These are phyloP conservation scores for Acanthisitta chloris DNA, from an alignment of 2,113 vertebrate genomes.

Conservation along the genomic window DNA sequence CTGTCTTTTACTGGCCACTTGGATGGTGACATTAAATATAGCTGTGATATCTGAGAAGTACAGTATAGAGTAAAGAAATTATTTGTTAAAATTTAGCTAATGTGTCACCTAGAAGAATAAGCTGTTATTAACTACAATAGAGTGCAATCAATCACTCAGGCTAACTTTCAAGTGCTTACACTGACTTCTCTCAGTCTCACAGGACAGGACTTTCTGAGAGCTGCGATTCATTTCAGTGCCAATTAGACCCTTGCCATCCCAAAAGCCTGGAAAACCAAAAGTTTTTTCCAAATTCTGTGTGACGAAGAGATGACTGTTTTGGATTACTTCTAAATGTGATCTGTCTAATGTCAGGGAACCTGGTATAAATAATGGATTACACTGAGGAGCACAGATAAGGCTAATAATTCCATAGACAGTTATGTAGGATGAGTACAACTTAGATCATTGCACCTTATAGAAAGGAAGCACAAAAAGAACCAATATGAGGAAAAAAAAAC, in stretches of 20 bases:
- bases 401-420: neutral
- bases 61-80: neutral
- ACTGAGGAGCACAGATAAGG: neutral
- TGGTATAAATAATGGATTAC: neutral
- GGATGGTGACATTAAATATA: neutral
- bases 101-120: neutral
- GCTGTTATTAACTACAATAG: neutral
- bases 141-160: neutral
- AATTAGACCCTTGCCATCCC: neutral
- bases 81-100: constrained; percentile 4
- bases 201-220: neutral
- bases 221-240: fast-evolving
- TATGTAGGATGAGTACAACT: neutral
- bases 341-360: neutral
- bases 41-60: neutral
- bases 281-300: neutral
- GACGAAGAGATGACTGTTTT: neutral
- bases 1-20: neutral
- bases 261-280: neutral
- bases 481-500: neutral
- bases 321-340: neutral
- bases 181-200: neutral
- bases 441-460: neutral
- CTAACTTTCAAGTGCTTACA: neutral
- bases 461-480: neutral